A percentile compares a stretch with the other conserved stretches of the same genome.
phyloP scores from a whole-genome alignment of 1,140 invertebrate genomes.

The Lordiphosa clarofinis region DNA sequence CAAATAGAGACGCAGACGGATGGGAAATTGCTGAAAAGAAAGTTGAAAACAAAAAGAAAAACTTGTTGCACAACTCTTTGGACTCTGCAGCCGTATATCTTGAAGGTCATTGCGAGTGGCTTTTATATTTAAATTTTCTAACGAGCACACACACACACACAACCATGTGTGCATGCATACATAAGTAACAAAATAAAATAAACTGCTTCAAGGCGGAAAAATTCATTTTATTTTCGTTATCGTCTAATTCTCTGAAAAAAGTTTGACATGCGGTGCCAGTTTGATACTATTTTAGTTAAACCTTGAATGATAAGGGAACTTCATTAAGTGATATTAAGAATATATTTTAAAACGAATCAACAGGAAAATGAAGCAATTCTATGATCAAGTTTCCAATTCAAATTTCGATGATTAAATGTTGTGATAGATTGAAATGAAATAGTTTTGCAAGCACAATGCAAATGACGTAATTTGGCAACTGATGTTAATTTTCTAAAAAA shows the following conservation, averaged over 20 bases:
- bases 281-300: not conserved
- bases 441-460: no score
- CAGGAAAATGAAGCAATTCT: no score
- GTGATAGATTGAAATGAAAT: no score
- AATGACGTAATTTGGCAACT: no score
- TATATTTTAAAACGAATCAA: no score
- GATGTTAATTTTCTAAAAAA: no score
- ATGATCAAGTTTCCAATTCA: not conserved
- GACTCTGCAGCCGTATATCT: slow-evolving; percentile 13
- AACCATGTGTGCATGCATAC: slow-evolving; percentile 4
- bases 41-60: slow-evolving; percentile 44
- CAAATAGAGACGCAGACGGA: slow-evolving; percentile 20
- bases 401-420: not conserved
- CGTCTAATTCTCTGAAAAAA: slow-evolving; percentile 13
- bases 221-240: slow-evolving; percentile 7
- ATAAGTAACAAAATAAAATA: slow-evolving; percentile 1
- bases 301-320: not conserved
- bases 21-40: slow-evolving; percentile 35
- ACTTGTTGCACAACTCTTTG: slow-evolving; percentile 68
- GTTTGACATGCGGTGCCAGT: slow-evolving; percentile 22
- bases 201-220: slow-evolving; percentile 20
- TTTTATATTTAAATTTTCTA: slow-evolving; percentile 32
- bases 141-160: slow-evolving; percentile 3
- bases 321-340: no score
- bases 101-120: slow-evolving; percentile 53